phyloP scores from a whole-genome alignment of 2,113 vertebrate genomes.

The Lonchura striata region DNA sequence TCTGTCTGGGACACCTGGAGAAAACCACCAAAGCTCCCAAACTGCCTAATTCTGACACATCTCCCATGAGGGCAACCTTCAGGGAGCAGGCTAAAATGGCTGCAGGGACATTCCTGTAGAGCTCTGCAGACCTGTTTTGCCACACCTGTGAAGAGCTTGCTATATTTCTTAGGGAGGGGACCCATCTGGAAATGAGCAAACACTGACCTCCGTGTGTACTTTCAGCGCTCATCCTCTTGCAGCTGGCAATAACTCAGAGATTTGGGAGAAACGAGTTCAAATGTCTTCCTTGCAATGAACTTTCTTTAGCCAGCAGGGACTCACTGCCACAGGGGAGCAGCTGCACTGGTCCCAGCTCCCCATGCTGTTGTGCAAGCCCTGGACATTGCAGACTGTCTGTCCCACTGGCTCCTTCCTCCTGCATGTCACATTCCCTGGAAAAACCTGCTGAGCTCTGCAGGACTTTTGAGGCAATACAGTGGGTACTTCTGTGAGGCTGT shows the following conservation, averaged over 20 bases:
- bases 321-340: background rate
- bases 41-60: background rate
- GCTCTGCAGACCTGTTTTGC: background rate
- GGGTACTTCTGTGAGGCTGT: background rate
- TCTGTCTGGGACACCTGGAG: background rate
- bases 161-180: background rate
- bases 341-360: background rate
- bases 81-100: background rate
- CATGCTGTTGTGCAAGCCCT: fast-evolving
- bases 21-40: background rate
- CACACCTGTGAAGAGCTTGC: background rate
- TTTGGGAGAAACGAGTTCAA: background rate
- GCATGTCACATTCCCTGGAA: background rate
- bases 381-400: background rate
- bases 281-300: background rate
- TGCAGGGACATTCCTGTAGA: background rate
- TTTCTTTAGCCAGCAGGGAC: background rate
- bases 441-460: background rate
- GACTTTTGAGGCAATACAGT: background rate
- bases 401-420: background rate
- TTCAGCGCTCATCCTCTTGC: background rate
- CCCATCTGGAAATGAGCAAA: background rate
- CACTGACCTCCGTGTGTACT: fast-evolving
- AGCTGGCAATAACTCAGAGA: background rate
- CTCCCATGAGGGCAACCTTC: background rate